Conservation (phyloP, 1,140 invertebrate genomes). For the Habropoda laboriosa region DNA sequence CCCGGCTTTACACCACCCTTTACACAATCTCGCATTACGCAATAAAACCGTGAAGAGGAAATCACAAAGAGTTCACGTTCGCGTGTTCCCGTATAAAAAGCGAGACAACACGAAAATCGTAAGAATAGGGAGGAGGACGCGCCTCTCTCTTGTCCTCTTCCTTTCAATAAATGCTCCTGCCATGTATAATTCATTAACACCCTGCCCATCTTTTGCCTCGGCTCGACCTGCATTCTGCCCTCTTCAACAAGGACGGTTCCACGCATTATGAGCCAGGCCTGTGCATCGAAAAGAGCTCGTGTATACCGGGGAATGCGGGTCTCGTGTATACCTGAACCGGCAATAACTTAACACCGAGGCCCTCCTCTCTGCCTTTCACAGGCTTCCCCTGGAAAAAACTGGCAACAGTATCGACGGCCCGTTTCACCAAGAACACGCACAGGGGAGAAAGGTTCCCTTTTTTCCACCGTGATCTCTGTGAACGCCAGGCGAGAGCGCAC, state of each 20-base stretch:
- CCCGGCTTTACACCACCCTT: not conserved
- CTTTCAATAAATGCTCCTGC: too few relatives aligned
- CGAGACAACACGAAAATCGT: not conserved
- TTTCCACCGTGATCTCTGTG: not conserved
- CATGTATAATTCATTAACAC: constrained; percentile 20
- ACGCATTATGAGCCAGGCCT: not conserved
- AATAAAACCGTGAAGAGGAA: not conserved
- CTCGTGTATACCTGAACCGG: constrained; percentile 24
- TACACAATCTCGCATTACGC: not conserved
- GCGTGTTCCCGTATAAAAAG: not conserved
- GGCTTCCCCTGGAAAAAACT: not conserved
- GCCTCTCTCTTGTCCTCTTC: not conserved
- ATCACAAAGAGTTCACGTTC: not conserved
- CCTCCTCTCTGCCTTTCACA: not conserved
- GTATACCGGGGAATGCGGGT: not conserved
- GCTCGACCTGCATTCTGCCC: not conserved
- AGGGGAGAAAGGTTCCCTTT: not conserved
- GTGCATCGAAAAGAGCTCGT: not conserved
- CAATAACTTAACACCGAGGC: constrained; percentile 23
- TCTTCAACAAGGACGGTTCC: not conserved
- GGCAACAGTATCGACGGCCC: constrained; percentile 1
- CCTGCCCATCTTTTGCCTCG: not conserved
- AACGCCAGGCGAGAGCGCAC: not conserved
- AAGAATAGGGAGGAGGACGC: not conserved
- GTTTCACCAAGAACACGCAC: not conserved